Base-by-base conservation (phyloP, 2,113 vertebrate genomes). In the Nannospalax galili region DNA sequence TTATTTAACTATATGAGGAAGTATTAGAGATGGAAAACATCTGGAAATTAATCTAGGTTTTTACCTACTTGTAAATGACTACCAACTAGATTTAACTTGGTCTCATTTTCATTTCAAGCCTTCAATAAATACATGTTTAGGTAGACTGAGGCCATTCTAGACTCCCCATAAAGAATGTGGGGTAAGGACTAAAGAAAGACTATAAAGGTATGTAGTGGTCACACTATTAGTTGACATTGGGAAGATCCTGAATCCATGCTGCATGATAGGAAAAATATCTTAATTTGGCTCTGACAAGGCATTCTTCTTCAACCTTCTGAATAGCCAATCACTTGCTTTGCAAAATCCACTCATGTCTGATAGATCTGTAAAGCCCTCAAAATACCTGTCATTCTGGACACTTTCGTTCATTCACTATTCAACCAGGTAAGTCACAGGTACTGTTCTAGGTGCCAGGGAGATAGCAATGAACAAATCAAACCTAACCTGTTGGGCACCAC, bases 41-140 rank as follows among this genome's bases (percentile, higher is more conserved):
- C 58, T 81, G n/a, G 90, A 91, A 96, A 87, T 40, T 82, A 93
- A 92, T 88, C 80, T 67, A 72, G 17, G 15, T 22, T 87, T 58
- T 10, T 22, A 64, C 81, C 80, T 74, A 28, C 88, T 93, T 95
- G 73, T 84, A 60, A 84, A 64, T 87, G 94, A 82, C 90, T 91
- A 81, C 42, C 12, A 79, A 64, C 16, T 58, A 95, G 52, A 45
- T 1, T 92, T 84, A 58, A 67, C 58, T 90, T 78, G 69, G 75
- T 79, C 94, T 52, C 78, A 74, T 90, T 97, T 90, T 97, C 73
- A 92, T 74, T 90, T 95, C 48, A 92, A 87, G 84, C 48, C 37
- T 97, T 88, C 85, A 90, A 86, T 52, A 15, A 32, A 86, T 4
- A 58, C 58, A n/a, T 12, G 14, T 74, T 28, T 48, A 52, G 40